Evolutionary conservation across 2,113 vertebrate species (phyloP), one percentile per base, ranked within the genome.

Genomic region (Beaufortia kweichowensis): DNA sequence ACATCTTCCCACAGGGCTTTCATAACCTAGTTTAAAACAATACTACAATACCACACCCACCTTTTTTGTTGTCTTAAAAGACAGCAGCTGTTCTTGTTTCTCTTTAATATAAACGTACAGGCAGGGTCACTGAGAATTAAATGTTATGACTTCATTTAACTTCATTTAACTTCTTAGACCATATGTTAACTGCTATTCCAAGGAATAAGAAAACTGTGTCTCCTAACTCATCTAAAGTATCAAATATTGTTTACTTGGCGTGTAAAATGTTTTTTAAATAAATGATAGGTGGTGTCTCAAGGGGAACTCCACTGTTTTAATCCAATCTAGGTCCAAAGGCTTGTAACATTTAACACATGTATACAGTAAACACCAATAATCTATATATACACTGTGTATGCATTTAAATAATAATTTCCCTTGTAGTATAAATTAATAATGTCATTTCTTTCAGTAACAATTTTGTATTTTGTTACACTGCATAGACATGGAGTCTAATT

Each of bases 61-160:
- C 64, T 68, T 21, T 68, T 46, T 23, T 46, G 70, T 61, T 35
- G 43, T 61, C 72, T 3, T 48, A 26, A 23, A 61, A 61, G 9
- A 26, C 24, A 4, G 19, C 48, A 39, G 62, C 63, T 60, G 50
- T 21, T 67, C 2, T 35, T 14, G 53, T 46, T 43, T 26, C 15
- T 29, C 46, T 75, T 48, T 65, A 75, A 46, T 28, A 19, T 26
- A 31, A 65, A 60, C 71, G n/a, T 61, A 77, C 6, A 31, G 33
- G 46, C 43, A 57, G 65, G 59, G 46, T 70, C 59, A 35, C 12
- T 21, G 56, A 57, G 24, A 62, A 39, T 53, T 41, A 17, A 50
- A 28, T 33, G 28, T 28, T 35, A 39, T 61, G 33, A 59, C 63
- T 43, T 11, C 10, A 12, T 26, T 70, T 24, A 39, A 10, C 46